Evolutionary conservation across 1,140 invertebrate genomes (phyloP).

Genomic region (Megalopta genalis): DNA sequence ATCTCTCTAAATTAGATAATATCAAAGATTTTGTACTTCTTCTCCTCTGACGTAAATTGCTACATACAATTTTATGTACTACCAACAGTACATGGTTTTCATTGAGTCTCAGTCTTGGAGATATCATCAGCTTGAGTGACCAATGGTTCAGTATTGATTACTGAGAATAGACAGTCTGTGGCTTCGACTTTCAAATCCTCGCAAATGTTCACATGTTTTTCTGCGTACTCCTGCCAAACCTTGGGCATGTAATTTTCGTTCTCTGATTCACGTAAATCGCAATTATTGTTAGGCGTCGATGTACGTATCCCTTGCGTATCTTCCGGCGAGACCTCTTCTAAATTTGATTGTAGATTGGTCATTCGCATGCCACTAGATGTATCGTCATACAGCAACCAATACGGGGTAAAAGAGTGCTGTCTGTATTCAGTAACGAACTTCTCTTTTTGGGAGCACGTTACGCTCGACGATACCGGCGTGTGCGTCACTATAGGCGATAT

Average conservation of each 20-base stretch:
- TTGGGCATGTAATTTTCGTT: slow-evolving; percentile 55
- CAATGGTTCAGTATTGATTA: slow-evolving; percentile 29
- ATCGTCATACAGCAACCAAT: slow-evolving; percentile 66
- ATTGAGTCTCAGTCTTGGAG: slow-evolving; percentile 13
- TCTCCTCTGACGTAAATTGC: not conserved
- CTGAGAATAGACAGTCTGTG: slow-evolving; percentile 45
- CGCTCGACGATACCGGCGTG: slow-evolving; percentile 21
- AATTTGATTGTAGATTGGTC: slow-evolving; percentile 44
- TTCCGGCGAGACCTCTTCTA: not conserved
- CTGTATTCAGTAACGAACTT: slow-evolving; percentile 61
- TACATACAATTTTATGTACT: slow-evolving; percentile 42
- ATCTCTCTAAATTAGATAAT: slow-evolving; percentile 44
- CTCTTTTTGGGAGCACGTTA: slow-evolving; percentile 50
- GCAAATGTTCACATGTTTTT: slow-evolving; percentile 23
- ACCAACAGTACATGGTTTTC: not conserved
- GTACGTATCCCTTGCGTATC: not conserved
- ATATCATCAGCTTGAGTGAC: slow-evolving; percentile 1
- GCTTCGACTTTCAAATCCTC: slow-evolving; percentile 45
- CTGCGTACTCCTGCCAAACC: slow-evolving; percentile 50
- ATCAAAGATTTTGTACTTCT: slow-evolving; percentile 31
- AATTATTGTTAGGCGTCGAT: slow-evolving; percentile 12
- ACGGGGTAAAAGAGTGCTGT: slow-evolving; percentile 63
- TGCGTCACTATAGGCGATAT: slow-evolving; percentile 66
- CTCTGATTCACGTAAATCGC: slow-evolving; percentile 28
- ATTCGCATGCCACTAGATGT: slow-evolving; percentile 61